These are phyloP conservation scores for Melanotaenia pygmaea DNA, from an alignment of 2,797 vertebrate species.

Conservation along the genomic window DNA sequence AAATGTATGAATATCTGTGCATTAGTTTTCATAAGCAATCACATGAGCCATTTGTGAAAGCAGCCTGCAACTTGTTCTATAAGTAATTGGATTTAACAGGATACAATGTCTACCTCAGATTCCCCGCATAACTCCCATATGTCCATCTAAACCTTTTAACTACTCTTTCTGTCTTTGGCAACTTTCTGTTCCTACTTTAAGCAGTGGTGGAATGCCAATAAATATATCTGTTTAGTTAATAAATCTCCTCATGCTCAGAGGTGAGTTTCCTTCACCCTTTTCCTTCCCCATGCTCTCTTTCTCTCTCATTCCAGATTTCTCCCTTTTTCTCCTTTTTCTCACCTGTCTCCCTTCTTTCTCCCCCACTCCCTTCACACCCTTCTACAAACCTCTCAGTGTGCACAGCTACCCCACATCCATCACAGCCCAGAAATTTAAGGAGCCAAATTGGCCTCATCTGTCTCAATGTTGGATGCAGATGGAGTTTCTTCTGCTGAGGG, in stretches of 20 bases:
- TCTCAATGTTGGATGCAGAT: slow-evolving; percentile 99
- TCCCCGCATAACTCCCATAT: not conserved
- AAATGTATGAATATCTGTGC: no score
- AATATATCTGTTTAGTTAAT: slow-evolving; percentile 39
- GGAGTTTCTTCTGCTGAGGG: slow-evolving; percentile 97
- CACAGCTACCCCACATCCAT: slow-evolving; percentile 96
- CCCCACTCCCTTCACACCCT: slow-evolving; percentile 52
- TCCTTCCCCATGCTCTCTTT: slow-evolving; percentile 42
- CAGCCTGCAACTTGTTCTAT: not conserved
- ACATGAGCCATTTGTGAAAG: no score
- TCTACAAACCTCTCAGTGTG: slow-evolving; percentile 80
- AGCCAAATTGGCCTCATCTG: slow-evolving; percentile 99
- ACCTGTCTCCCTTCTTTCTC: slow-evolving; percentile 56
- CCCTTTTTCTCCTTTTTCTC: slow-evolving; percentile 55
- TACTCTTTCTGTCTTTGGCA: slow-evolving; percentile 15
- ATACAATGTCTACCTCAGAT: slow-evolving; percentile 7
- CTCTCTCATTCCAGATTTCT: slow-evolving; percentile 38
- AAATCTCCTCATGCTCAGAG: slow-evolving; percentile 39
- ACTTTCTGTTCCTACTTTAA: slow-evolving; percentile 31
- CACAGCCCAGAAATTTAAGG: slow-evolving; percentile 99
- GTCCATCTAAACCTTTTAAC: slow-evolving; percentile 20
- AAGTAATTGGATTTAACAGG: slow-evolving; percentile 8
- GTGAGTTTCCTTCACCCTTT: slow-evolving; percentile 58
- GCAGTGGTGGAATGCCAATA: slow-evolving; percentile 24
- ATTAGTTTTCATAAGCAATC: no score